A percentile compares a stretch with the other conserved stretches of the same genome.
Evolutionary conservation across 2,113 vertebrate genomes (phyloP).

Genomic region (Rhinoptilus africanus): DNA sequence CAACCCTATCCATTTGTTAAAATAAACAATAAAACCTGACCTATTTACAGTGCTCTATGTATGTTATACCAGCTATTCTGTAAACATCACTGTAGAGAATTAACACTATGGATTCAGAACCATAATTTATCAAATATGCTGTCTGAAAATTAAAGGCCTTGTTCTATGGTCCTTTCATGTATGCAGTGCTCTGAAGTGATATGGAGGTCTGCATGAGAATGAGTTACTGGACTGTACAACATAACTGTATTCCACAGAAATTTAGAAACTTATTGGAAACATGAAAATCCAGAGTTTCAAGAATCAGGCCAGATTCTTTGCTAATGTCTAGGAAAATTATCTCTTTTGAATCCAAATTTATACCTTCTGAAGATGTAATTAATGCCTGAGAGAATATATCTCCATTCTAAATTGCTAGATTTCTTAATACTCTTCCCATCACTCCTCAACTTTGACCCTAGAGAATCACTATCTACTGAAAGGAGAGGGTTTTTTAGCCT

Average conservation of each 20-base stretch:
- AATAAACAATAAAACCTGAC: slow-evolving; percentile 81
- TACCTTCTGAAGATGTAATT: slow-evolving; percentile 21
- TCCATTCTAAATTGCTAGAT: slow-evolving; percentile 65
- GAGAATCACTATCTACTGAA: slow-evolving; percentile 42
- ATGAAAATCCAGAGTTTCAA: neutral
- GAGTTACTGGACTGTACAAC: neutral
- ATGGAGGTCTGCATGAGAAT: neutral
- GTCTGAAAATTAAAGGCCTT: slow-evolving; percentile 1
- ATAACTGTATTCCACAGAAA: neutral
- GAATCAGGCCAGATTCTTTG: neutral
- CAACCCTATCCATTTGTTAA: slow-evolving; percentile 75
- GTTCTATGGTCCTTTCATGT: neutral
- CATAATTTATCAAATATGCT: slow-evolving; percentile 23
- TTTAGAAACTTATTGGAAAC: neutral
- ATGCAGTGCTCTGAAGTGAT: neutral
- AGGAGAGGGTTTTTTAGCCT: slow-evolving; percentile 52
- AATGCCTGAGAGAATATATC: slow-evolving; percentile 56
- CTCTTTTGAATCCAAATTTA: neutral
- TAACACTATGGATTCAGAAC: neutral
- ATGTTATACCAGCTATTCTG: slow-evolving; percentile 20
- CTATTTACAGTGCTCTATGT: slow-evolving; percentile 57
- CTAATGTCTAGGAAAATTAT: neutral
- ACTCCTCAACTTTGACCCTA: slow-evolving; percentile 63
- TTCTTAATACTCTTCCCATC: slow-evolving; percentile 72
- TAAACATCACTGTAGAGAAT: slow-evolving; percentile 34